Base-by-base conservation (phyloP, 2,888 invertebrate genomes). In the Heteromyza rotundicornis region DNA sequence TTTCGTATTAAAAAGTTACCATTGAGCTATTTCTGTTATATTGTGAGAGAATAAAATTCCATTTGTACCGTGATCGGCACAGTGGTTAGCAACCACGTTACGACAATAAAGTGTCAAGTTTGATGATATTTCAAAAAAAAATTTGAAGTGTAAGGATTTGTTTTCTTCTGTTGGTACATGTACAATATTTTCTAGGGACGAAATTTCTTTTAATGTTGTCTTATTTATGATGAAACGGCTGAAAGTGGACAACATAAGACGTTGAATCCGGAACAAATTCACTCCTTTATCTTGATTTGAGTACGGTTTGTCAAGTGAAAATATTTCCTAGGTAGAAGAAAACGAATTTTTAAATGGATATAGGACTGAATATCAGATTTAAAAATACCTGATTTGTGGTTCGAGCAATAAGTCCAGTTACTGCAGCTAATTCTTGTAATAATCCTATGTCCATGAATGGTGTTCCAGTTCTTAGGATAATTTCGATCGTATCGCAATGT, bases 401-500 rank as follows among this genome's bases (percentile, higher is more conserved):
- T 65, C 92, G 86, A 0, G 90, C 88, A 64, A 92, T 86, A 20
- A 93, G 88, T 0, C 89, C 89, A 0, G 94, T 94, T 1, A 94
- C 84, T 14, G 90, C 87, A 2, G 93, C 89, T 49, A 94, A 84
- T 80, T 95, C 94, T 67, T 88, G 86, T 24, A 95, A 83, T 22
- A 90, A 86, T 0, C 89, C 86, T 1, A 86, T 75, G 1, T 90
- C 88, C 7, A 92, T 86, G 58, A 86, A 86, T 0, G 91, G 90
- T 68, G 85, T 86, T 0, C 89, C 89, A 47, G 89, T 88, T 64
- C 94, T 86, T 54, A 96, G 84, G 56, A 94, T 88, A 70, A 90
- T 86, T 73, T 92, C 92, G 60, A 95, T 87, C 62, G 91, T 90
- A 74, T 96, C 95, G 56, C 90, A 85, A 80, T 96, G 94, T 60